These are phyloP conservation scores for Mormyrus hasselquistii DNA, from an alignment of 2,797 vertebrate species.

Conservation along the genomic window DNA sequence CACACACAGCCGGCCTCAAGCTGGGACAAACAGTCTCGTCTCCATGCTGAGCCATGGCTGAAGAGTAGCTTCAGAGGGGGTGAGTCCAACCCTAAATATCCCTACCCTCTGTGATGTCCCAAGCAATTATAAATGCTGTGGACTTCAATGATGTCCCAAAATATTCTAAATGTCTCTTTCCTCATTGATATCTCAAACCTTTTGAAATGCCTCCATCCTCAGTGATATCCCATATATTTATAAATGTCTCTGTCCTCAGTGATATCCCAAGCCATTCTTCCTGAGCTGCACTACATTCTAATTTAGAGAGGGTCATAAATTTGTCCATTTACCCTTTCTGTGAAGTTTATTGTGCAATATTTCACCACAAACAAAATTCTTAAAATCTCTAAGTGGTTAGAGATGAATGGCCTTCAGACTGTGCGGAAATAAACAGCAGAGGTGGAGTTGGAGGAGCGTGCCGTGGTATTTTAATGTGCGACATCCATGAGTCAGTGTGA, in stretches of 20 bases:
- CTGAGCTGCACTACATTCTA: background rate
- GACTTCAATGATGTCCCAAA: background rate
- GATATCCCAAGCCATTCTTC: background rate
- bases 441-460: background rate
- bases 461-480: background rate
- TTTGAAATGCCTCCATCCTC: background rate
- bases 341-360: background rate
- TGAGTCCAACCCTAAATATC: background rate
- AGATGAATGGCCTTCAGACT: background rate
- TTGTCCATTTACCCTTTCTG: background rate
- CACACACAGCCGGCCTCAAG: conserved; percentile 52
- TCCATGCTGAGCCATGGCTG: conserved; percentile 33
- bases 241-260: background rate
- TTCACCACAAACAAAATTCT: conserved; percentile 20
- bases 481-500: background rate
- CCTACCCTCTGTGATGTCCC: background rate
- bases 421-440: background rate
- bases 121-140: background rate
- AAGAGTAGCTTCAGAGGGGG: background rate
- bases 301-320: conserved; percentile 26
- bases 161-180: background rate
- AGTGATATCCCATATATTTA: background rate
- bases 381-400: too few relatives aligned
- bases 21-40: conserved; percentile 48
- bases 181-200: background rate